Conservation (phyloP, 1,140 invertebrate genomes). For the Oedothorax gibbosus region DNA sequence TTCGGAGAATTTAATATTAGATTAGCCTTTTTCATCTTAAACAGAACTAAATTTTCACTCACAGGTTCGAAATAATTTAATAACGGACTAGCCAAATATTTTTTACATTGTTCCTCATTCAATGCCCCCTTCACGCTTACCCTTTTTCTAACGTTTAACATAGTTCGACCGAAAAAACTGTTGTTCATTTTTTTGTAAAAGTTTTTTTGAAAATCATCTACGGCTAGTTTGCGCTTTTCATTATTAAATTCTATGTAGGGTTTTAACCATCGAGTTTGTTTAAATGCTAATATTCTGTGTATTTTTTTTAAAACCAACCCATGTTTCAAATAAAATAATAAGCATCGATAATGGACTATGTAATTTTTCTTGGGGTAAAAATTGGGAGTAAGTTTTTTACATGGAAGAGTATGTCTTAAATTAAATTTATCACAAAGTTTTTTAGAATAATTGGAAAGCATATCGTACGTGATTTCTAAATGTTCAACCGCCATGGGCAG, state of each 20-base stretch:
- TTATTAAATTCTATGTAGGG: constrained; percentile 70
- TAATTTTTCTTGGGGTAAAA: constrained; percentile 66
- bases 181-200: constrained; percentile 70
- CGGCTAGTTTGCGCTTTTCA: constrained; percentile 62
- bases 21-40: constrained; percentile 61
- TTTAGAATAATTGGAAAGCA: no score
- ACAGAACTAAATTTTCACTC: constrained; percentile 46
- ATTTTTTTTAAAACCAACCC: constrained; percentile 71
- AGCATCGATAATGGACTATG: constrained; percentile 70
- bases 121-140: constrained; percentile 66
- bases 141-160: constrained; percentile 70
- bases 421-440: constrained; percentile 20
- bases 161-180: constrained; percentile 70
- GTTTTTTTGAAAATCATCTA: constrained; percentile 64
- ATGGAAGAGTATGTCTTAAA: constrained; percentile 6
- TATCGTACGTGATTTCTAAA: constrained; percentile 31
- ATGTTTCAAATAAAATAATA: constrained; percentile 68
- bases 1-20: constrained; percentile 63
- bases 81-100: constrained; percentile 35
- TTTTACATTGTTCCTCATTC: constrained; percentile 66
- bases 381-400: constrained; percentile 42
- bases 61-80: constrained; percentile 61
- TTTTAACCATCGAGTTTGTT: constrained; percentile 72
- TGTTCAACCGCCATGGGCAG: constrained; percentile 68
- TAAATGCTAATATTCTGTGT: constrained; percentile 70